Evolutionary conservation across 1,140 invertebrate genomes (phyloP).

Genomic region (Diachasmimorpha longicaudata): DNA sequence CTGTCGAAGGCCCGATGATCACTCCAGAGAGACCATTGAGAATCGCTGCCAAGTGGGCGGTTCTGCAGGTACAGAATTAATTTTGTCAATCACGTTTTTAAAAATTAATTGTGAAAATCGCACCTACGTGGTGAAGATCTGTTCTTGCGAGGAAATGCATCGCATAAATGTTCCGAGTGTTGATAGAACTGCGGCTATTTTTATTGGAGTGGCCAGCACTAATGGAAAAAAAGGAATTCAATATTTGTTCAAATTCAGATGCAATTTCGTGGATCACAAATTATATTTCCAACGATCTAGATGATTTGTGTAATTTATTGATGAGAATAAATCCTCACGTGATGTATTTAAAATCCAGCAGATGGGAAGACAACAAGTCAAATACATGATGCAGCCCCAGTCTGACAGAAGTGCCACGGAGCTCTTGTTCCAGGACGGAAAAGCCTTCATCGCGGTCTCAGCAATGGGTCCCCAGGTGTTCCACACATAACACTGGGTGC

Average conservation of each 20-base stretch:
- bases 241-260: neutral
- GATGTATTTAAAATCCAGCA: slow-evolving; percentile 58
- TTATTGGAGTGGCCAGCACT: slow-evolving; percentile 39
- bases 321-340: slow-evolving; percentile 34
- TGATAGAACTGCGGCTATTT: slow-evolving; percentile 39
- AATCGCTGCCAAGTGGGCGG: slow-evolving; percentile 47
- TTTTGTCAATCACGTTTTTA: neutral
- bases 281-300: too few relatives aligned
- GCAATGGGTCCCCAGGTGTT: slow-evolving; percentile 66
- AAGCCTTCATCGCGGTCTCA: slow-evolving; percentile 55
- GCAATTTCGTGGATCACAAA: too few relatives aligned
- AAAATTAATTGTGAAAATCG: neutral
- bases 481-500: slow-evolving; percentile 54
- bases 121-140: slow-evolving; percentile 40
- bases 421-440: slow-evolving; percentile 57
- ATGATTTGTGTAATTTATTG: too few relatives aligned
- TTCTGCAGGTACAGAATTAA: slow-evolving; percentile 34
- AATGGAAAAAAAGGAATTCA: neutral
- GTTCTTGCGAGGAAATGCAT: slow-evolving; percentile 39
- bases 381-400: slow-evolving; percentile 64
- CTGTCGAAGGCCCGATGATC: slow-evolving; percentile 48
- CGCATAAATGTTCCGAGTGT: slow-evolving; percentile 41
- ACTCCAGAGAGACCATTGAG: slow-evolving; percentile 54
- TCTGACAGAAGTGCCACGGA: slow-evolving; percentile 62
- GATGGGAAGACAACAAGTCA: slow-evolving; percentile 55